Percentiles rank a stretch among this genome's conserved stretches.
Evolutionary conservation across 2,113 vertebrate species (phyloP).

Genomic region (Coptodon rendalli): DNA sequence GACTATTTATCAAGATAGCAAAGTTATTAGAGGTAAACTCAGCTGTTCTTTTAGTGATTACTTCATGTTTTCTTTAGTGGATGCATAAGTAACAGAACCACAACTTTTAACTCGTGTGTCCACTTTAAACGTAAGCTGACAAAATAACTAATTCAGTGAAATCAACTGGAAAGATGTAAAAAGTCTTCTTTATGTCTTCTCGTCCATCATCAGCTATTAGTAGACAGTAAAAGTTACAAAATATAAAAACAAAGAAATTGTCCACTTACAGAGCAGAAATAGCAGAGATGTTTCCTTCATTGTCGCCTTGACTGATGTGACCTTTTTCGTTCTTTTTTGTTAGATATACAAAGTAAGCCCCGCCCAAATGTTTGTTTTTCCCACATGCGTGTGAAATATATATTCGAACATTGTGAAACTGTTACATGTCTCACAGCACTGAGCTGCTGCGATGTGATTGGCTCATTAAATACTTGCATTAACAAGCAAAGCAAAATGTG

Average conservation of each 20-base stretch:
- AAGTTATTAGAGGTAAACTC: neutral
- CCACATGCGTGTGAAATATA: too few relatives aligned
- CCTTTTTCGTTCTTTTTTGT: neutral
- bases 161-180: neutral
- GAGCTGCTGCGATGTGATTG: too few relatives aligned
- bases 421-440: too few relatives aligned
- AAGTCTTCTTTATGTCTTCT: neutral
- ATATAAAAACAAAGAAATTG: neutral
- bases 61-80: neutral
- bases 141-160: neutral
- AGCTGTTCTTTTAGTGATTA: neutral
- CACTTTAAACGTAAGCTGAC: neutral
- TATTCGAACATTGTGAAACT: too few relatives aligned
- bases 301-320: neutral
- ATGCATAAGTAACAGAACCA: neutral
- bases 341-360: neutral
- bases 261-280: neutral
- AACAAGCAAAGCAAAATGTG: too few relatives aligned
- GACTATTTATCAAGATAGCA: neutral
- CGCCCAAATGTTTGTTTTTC: too few relatives aligned
- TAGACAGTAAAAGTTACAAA: fast-evolving
- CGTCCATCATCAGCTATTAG: neutral
- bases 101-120: neutral
- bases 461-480: too few relatives aligned
- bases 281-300: neutral